phyloP scores from a whole-genome alignment of 2,888 invertebrate species.

The Nyleta sp. region DNA sequence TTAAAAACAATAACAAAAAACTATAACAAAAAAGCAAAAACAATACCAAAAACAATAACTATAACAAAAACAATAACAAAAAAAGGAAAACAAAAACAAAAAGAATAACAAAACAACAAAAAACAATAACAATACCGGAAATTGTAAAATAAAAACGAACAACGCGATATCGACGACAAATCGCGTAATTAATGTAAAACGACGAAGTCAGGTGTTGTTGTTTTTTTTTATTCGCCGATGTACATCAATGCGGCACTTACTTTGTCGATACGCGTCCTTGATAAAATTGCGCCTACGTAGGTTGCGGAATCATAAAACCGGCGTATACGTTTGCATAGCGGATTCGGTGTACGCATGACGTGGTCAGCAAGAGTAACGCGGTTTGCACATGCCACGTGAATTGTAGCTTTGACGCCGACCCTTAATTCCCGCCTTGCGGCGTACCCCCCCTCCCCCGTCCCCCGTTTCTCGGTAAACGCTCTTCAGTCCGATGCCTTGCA shows the following conservation, averaged over 20 bases:
- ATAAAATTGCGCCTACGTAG: slow-evolving; percentile 44
- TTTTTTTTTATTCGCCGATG: slow-evolving; percentile 31
- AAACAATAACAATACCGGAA: no score
- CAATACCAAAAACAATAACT: no score
- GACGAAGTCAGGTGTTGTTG: slow-evolving; percentile 3
- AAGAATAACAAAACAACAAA: no score
- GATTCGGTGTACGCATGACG: slow-evolving; percentile 63
- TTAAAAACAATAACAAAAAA: no score
- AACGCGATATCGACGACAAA: background rate
- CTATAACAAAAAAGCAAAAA: no score
- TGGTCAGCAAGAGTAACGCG: slow-evolving; percentile 73
- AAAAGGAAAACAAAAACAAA: no score
- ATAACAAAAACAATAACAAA: no score
- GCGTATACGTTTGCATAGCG: slow-evolving; percentile 36
- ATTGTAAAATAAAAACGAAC: no score
- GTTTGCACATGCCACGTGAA: slow-evolving; percentile 73
- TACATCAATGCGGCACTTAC: slow-evolving; percentile 37
- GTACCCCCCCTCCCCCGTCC: background rate
- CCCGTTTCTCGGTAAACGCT: slow-evolving; percentile 32
- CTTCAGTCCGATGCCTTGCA: slow-evolving; percentile 45
- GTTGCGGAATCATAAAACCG: slow-evolving; percentile 49
- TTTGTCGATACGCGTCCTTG: slow-evolving; percentile 51
- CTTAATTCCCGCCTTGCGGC: slow-evolving; percentile 45
- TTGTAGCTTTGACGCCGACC: slow-evolving; percentile 65
- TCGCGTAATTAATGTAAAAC: slow-evolving; percentile 22